Evolutionary conservation across 2,113 vertebrate species (phyloP).

Genomic region (Brachirus orientalis): DNA sequence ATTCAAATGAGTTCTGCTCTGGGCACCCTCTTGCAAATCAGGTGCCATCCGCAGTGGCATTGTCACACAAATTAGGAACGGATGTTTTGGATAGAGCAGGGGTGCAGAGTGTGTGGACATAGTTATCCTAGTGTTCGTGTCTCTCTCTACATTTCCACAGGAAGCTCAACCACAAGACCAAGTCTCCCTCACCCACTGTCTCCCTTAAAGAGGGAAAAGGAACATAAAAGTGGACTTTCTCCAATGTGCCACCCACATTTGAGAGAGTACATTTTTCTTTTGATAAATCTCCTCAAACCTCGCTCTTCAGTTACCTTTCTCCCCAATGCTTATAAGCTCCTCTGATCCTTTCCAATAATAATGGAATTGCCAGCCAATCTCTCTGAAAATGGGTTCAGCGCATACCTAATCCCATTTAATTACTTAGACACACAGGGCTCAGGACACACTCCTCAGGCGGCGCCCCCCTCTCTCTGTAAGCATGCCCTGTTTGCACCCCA

Average conservation of each 20-base stretch:
- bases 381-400: conserved; percentile 82
- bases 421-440: conserved; percentile 79
- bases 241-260: conserved; percentile 72
- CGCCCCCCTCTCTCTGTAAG: conserved; percentile 58
- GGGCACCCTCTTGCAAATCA: conserved; percentile 83
- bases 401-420: conserved; percentile 84
- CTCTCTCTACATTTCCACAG: conserved; percentile 38
- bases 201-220: conserved; percentile 33
- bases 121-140: conserved; percentile 42
- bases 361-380: conserved; percentile 79
- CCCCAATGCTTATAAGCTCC: conserved; percentile 80
- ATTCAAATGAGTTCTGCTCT: conserved; percentile 81
- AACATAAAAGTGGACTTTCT: conserved; percentile 67
- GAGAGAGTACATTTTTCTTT: conserved; percentile 60
- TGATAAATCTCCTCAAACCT: conserved; percentile 79
- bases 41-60: conserved; percentile 73
- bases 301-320: conserved; percentile 82
- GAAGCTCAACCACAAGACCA: conserved; percentile 37
- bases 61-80: conserved; percentile 84
- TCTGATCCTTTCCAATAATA: conserved; percentile 81
- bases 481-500: conserved; percentile 76
- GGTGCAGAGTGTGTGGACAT: conserved; percentile 55
- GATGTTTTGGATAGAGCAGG: conserved; percentile 71
- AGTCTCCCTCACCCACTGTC: conserved; percentile 35
- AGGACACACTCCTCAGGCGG: conserved; percentile 71